These are phyloP conservation scores for Drosophila pruinosa DNA, from an alignment of 1,140 invertebrate genomes.

Conservation along the genomic window DNA sequence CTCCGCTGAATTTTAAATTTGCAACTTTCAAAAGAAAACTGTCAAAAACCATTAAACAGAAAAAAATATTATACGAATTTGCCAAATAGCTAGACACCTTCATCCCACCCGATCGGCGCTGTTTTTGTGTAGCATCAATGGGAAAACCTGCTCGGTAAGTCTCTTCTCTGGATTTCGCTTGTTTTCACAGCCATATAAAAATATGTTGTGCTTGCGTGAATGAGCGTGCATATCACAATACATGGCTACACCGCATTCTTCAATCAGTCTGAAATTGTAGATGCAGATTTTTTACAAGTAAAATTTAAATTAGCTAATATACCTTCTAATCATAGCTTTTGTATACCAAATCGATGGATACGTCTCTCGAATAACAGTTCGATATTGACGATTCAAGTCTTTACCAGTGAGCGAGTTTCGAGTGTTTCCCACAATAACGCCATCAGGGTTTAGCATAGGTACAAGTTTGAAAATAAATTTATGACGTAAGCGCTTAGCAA, in stretches of 20 bases:
- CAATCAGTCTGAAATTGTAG: slow-evolving; percentile 87
- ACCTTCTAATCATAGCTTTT: slow-evolving; percentile 93
- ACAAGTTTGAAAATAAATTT: slow-evolving; percentile 98
- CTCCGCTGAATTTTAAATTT: slow-evolving; percentile 96
- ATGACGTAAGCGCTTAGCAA: slow-evolving; percentile 91
- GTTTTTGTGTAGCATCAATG: slow-evolving; percentile 96
- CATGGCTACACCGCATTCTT: slow-evolving; percentile 95
- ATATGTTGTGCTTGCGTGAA: slow-evolving; percentile 96
- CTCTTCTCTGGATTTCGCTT: slow-evolving; percentile 89
- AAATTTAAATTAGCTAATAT: slow-evolving; percentile 9
- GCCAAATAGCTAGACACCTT: neutral
- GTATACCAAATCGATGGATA: slow-evolving; percentile 97
- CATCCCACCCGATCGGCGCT: slow-evolving; percentile 92
- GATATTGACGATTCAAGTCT: slow-evolving; percentile 94
- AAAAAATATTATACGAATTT: neutral
- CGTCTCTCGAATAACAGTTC: slow-evolving; percentile 93
- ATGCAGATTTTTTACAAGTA: neutral
- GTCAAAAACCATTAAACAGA: slow-evolving; percentile 19
- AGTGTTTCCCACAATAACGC: slow-evolving; percentile 95
- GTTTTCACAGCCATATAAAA: slow-evolving; percentile 98
- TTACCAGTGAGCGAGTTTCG: slow-evolving; percentile 94
- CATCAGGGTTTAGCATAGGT: slow-evolving; percentile 98
- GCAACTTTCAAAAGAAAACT: slow-evolving; percentile 97
- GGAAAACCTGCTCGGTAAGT: slow-evolving; percentile 95
- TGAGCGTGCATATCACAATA: slow-evolving; percentile 98